Evolutionary conservation across 2,113 vertebrate genomes (phyloP).

Genomic region (Catharus fuscescens): DNA sequence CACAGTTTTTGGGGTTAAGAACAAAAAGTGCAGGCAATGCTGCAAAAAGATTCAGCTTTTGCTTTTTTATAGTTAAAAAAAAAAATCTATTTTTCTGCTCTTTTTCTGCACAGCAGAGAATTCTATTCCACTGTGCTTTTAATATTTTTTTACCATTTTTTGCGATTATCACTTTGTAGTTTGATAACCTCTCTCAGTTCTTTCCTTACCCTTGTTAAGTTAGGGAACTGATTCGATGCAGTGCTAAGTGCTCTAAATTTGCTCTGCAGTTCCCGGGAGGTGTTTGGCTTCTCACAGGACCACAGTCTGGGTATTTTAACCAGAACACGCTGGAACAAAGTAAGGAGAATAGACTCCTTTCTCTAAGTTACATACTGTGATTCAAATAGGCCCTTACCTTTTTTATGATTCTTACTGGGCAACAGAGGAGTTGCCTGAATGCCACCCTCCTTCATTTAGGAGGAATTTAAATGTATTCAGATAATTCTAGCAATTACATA

Average conservation of each 20-base stretch:
- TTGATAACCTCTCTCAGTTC: slow-evolving; percentile 12
- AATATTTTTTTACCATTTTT: background rate
- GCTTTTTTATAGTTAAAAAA: background rate
- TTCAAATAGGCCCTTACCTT: background rate
- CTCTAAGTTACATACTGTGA: background rate
- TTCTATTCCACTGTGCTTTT: background rate
- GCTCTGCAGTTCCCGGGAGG: slow-evolving; percentile 16
- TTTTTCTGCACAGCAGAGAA: background rate
- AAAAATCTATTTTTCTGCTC: background rate
- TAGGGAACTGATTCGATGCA: background rate
- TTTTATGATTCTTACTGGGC: background rate
- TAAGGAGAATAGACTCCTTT: background rate
- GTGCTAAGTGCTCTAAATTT: slow-evolving; percentile 56
- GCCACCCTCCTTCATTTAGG: background rate
- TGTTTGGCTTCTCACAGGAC: slow-evolving; percentile 35
- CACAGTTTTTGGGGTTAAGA: background rate
- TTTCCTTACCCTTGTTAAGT: slow-evolving; percentile 16
- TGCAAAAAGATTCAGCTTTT: background rate
- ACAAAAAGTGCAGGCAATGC: background rate
- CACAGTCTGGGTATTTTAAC: slow-evolving; percentile 3
- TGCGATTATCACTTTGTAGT: background rate
- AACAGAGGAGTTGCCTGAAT: slow-evolving; percentile 8
- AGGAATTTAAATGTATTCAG: background rate
- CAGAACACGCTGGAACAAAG: background rate
- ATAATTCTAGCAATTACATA: background rate